phyloP scores from a whole-genome alignment of 2,113 vertebrate genomes.

The Beaufortia kweichowensis region DNA sequence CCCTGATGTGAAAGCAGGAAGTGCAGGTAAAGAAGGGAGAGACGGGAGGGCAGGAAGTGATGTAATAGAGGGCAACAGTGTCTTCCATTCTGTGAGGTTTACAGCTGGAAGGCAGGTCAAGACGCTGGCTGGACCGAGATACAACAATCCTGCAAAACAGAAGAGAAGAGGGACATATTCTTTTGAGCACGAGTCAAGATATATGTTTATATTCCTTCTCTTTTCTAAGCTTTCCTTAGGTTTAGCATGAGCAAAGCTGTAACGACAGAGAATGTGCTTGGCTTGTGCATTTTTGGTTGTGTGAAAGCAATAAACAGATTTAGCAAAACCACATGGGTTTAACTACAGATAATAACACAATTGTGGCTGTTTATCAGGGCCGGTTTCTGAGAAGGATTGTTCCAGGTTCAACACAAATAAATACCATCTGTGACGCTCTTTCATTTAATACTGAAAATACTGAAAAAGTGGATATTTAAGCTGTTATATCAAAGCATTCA shows the following conservation, averaged over 20 bases:
- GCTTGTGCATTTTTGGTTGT: neutral
- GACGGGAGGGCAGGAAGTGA: neutral
- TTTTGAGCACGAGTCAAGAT: neutral
- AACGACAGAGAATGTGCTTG: neutral
- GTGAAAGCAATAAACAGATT: neutral
- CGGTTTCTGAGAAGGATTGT: conserved; percentile 50
- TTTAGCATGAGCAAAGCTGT: neutral
- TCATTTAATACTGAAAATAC: too few species aligned
- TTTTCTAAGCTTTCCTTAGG: neutral
- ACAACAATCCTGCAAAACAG: conserved; percentile 74
- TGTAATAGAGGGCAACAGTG: conserved; percentile 19
- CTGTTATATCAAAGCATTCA: too few species aligned
- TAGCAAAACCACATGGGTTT: conserved; percentile 7
- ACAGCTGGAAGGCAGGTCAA: conserved; percentile 77
- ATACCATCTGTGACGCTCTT: too few species aligned
- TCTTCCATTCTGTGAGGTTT: conserved; percentile 71
- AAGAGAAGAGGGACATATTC: conserved; percentile 8
- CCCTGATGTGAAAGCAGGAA: neutral
- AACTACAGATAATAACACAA: neutral
- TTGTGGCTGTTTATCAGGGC: conserved; percentile 47
- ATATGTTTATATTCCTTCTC: too few species aligned
- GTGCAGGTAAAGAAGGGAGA: neutral
- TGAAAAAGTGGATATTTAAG: too few species aligned
- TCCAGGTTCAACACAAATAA: too few species aligned
- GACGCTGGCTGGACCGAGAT: conserved; percentile 73